phyloP scores from a whole-genome alignment of 2,888 invertebrate genomes.

The Ceriagrion tenellum region DNA sequence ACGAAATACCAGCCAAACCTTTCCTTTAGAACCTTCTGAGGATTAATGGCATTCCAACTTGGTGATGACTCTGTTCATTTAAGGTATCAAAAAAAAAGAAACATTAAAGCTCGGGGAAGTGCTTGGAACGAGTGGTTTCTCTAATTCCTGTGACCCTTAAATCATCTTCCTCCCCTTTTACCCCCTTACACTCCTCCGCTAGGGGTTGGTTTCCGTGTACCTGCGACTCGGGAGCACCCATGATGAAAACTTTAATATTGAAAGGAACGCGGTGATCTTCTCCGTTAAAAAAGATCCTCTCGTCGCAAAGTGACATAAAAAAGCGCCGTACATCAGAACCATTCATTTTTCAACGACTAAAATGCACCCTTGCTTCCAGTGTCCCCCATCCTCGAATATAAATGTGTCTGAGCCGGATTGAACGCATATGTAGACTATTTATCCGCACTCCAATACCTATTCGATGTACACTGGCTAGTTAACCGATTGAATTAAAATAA shows the following conservation, averaged over 20 bases:
- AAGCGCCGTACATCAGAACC: neutral
- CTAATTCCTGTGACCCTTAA: neutral
- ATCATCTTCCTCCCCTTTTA: neutral
- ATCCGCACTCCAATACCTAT: no score
- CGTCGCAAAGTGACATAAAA: neutral
- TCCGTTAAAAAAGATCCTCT: neutral
- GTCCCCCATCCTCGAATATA: neutral
- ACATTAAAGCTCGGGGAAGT: neutral
- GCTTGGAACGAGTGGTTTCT: neutral
- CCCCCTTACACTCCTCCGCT: neutral
- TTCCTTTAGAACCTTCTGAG: neutral
- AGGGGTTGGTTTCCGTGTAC: neutral
- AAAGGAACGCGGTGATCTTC: neutral
- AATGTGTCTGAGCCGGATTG: no score
- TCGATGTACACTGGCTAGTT: no score
- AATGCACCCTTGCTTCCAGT: neutral
- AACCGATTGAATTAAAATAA: no score
- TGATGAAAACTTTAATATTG: neutral
- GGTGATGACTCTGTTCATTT: neutral
- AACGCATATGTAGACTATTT: no score
- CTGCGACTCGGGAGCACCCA: neutral
- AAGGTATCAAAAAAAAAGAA: neutral
- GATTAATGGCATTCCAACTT: slow-evolving; percentile 1
- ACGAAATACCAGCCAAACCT: neutral
- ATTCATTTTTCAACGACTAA: neutral